Conservation (phyloP, 2,888 invertebrate genomes). For the Trachelus troglodyta region DNA sequence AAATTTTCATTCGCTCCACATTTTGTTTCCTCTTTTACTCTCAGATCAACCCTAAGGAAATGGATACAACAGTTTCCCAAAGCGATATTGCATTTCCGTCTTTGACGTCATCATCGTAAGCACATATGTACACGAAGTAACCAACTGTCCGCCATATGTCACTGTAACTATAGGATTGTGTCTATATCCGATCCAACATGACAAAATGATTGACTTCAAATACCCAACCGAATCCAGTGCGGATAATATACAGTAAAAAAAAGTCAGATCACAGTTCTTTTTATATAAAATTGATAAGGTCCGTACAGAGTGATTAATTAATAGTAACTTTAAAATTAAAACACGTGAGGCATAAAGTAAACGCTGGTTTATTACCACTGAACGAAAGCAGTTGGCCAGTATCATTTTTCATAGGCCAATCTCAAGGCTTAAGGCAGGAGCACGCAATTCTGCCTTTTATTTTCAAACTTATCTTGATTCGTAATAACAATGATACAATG, state of each 20-base stretch:
- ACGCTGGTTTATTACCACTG: not conserved
- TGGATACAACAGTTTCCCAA: not conserved
- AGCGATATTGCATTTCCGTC: not conserved
- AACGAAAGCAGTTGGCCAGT: not conserved
- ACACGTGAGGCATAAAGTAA: not conserved
- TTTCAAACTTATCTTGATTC: not conserved
- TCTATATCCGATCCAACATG: not conserved
- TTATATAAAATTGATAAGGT: not conserved
- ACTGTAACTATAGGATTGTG: not conserved
- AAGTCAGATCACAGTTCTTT: too few species aligned
- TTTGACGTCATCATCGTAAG: not conserved
- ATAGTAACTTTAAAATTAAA: not conserved
- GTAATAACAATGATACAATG: not conserved
- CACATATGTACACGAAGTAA: not conserved
- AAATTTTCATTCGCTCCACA: not conserved
- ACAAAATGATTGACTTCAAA: not conserved
- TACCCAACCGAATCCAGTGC: not conserved
- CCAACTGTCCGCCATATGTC: not conserved
- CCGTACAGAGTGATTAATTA: not conserved
- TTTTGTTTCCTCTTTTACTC: not conserved
- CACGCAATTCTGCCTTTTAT: not conserved
- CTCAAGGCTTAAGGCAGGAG: not conserved
- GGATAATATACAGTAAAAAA: not conserved
- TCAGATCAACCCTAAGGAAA: not conserved
- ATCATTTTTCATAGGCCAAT: not conserved